Evolutionary conservation across 2,888 invertebrate genomes (phyloP).

Genomic region (Pelosia muscerda): DNA sequence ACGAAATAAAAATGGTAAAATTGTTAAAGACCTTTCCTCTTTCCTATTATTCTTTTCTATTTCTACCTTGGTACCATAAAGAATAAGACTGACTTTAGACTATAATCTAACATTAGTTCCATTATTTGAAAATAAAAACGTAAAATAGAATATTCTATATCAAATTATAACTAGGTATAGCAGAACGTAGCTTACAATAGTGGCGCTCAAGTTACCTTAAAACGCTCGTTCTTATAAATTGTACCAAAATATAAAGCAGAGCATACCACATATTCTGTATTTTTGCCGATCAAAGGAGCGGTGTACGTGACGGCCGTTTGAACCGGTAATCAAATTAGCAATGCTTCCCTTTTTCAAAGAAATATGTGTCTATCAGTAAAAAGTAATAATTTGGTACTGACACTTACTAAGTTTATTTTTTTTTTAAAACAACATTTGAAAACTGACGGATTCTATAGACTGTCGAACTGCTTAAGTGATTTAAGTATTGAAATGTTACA

Average conservation of each 20-base stretch:
- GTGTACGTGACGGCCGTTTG: slow-evolving; percentile 84
- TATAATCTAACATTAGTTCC: neutral
- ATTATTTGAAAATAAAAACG: neutral
- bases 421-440: neutral
- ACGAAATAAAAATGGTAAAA: no score
- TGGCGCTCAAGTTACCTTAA: no score
- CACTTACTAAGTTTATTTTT: slow-evolving; percentile 31
- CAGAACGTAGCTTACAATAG: no score
- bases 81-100: neutral
- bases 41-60: no score
- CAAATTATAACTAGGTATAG: no score
- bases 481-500: no score
- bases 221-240: slow-evolving; percentile 36
- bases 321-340: slow-evolving; percentile 86
- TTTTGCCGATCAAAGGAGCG: slow-evolving; percentile 85
- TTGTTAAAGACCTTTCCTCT: no score
- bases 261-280: slow-evolving; percentile 82
- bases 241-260: slow-evolving; percentile 60
- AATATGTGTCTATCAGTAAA: slow-evolving; percentile 83
- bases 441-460: neutral
- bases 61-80: neutral
- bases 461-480: no score
- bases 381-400: slow-evolving; percentile 42
- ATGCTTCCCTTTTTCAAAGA: slow-evolving; percentile 84
- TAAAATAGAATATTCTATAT: neutral